These are phyloP conservation scores for Scytalopus superciliaris DNA, from an alignment of 2,113 vertebrate genomes.

Conservation along the genomic window DNA sequence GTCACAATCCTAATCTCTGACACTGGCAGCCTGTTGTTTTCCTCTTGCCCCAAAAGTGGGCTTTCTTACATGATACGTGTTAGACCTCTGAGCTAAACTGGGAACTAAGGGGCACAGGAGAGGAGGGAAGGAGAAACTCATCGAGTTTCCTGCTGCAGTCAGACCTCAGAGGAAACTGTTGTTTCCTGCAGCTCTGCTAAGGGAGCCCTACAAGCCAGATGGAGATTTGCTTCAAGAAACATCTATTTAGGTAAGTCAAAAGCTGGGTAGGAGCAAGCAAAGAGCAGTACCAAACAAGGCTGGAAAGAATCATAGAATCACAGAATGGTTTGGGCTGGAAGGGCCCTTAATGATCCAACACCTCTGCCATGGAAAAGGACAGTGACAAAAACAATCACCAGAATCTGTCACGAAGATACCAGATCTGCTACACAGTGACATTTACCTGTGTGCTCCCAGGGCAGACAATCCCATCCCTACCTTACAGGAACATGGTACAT, in stretches of 20 bases:
- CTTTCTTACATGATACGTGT: not conserved
- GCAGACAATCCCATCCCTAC: not conserved
- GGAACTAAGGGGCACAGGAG: not conserved
- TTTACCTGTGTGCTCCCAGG: not conserved
- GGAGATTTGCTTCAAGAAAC: not conserved
- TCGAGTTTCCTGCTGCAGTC: conserved; percentile 15
- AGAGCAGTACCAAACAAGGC: not conserved
- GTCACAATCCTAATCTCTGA: not conserved
- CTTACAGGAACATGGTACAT: not conserved
- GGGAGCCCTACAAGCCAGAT: not conserved
- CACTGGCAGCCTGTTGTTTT: not conserved
- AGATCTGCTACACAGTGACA: accelerated
- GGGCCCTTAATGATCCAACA: not conserved
- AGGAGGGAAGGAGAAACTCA: not conserved
- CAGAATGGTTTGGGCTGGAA: not conserved
- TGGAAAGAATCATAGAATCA: not conserved
- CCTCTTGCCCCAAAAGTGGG: not conserved
- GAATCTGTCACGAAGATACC: not conserved
- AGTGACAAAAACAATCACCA: not conserved
- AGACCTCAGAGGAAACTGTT: conserved; percentile 22
- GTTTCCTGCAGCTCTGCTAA: conserved; percentile 23
- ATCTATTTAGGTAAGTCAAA: not conserved
- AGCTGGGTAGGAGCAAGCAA: not conserved
- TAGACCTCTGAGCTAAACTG: not conserved
- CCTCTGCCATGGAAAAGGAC: not conserved